A percentile compares a stretch with the other conserved stretches of the same genome.
Conservation (phyloP, 1,140 invertebrate species). For the Macrocentrus cingulum region DNA sequence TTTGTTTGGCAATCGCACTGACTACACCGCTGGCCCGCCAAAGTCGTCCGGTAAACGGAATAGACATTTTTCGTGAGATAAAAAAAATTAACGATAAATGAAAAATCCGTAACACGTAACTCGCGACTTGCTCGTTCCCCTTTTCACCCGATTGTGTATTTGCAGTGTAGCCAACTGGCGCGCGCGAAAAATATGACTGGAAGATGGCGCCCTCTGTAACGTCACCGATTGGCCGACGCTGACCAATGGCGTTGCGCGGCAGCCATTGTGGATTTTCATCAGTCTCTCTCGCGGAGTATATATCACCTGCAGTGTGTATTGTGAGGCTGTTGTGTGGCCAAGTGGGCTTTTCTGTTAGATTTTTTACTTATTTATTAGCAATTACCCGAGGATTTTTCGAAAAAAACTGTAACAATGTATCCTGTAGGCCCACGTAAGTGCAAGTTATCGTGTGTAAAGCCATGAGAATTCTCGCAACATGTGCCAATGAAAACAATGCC, state of each 20-base stretch:
- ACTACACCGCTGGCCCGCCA: conserved; percentile 65
- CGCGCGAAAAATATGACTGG: no score
- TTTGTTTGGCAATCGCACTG: conserved; percentile 69
- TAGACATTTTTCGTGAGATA: conserved; percentile 69
- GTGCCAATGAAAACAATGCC: conserved; percentile 21
- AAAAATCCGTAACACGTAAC: no score
- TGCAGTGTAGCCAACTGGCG: no score
- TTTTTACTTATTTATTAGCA: conserved; percentile 54
- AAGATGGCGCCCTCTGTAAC: no score
- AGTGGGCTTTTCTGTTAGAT: conserved; percentile 52
- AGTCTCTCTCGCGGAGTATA: conserved; percentile 28
- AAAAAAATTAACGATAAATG: no score
- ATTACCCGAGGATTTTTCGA: conserved; percentile 42
- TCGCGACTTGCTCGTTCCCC: no score
- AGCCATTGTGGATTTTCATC: conserved; percentile 43
- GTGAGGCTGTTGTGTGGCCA: conserved; percentile 51
- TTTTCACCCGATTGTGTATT: no score
- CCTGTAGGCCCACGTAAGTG: conserved; percentile 60
- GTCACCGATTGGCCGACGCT: conserved; percentile 30
- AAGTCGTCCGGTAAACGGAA: conserved; percentile 68
- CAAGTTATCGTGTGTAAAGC: neutral
- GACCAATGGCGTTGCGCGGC: conserved; percentile 36
- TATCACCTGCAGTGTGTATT: conserved; percentile 43
- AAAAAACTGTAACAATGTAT: conserved; percentile 53
- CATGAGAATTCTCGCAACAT: neutral